Base-by-base conservation (phyloP, 1,140 invertebrate species). In the Tetramorium simillimum region DNA sequence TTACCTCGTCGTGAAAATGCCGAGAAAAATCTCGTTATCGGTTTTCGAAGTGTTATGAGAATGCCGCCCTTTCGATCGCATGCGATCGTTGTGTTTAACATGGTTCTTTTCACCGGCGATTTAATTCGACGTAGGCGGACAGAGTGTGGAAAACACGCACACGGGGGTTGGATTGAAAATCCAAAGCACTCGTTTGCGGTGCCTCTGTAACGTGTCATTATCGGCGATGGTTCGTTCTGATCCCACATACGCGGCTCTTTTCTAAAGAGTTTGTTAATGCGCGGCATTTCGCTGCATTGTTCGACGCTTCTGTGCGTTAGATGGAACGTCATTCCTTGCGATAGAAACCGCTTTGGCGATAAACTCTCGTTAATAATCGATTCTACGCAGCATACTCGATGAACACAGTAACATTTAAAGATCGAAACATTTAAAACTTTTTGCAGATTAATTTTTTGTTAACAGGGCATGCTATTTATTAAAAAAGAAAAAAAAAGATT, bases 21-120 rank as follows among this genome's bases (percentile, higher is more conserved):
- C 62, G 46, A 67, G 62, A 53, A 53, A 75, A 60, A 56, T 73
- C 53, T 84, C 69, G n/a, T 75, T 46, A 75, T 75, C 69, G 67
- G 18, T 60, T 82, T 73, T 58, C 67, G 24, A 73, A 51, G 69
- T 37, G 43, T 62, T 37, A 43, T 16, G 46, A 67, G 62, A 53
- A 24, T 40, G 67, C 51, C 67, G 67, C 24, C 40, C 40, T 73
- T 73, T 73, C 67, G 67, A 82, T 58, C 37, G 40, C 80, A 60
- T 28, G 53, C 67, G 77, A 70, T 81, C n/a, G 63, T 70, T 70
- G 67, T 51, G 65, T 56, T 81, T 53, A 37, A 69, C 40, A 60
- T 21, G 76, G 51, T 58, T 46, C 33, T 56, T 70, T 46, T 53
- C 21, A 58, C 37, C 40, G 14, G 80, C 40, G 53, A 60, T 60